Evolutionary conservation across 1,140 invertebrate genomes (phyloP), one percentile per base, ranked within the genome.

Genomic region (Plutomurus gul): DNA sequence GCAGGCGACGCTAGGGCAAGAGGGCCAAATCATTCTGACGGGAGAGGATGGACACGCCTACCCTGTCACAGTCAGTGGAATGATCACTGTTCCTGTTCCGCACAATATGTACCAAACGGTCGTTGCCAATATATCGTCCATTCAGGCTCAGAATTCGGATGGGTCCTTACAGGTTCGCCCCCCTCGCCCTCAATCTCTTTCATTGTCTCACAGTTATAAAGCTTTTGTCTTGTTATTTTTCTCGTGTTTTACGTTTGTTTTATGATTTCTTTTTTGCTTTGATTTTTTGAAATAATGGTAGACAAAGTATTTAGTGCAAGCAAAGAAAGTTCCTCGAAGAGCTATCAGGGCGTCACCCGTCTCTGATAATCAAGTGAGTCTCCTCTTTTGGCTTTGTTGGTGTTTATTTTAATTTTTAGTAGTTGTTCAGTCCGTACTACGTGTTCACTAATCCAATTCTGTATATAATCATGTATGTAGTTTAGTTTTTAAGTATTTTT

Each of bases 81-180:
- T 98, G 87, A 96, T 98, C 84, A 96, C 95, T 43, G 94, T 98
- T 79, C 96, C 96, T 60, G 95, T 98, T 13, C 94, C 95, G 27
- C 93, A 94, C 40, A 95, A 94, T 76, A 96, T 98, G 93, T 98
- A 98, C 88, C 96, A 98, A 87, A 95, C 95, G 46, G 95, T 98
- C 88, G 94, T 97, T 84, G 94, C 95, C 27, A 96, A 95, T 86
- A 95, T 97, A 85, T 93, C 95, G 86, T 90, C 92, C 84, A 88
- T 94, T 72, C 92, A 93, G 84, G 88, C 89, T n/a, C 90, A 90
- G 84, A 91, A 91, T 84, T 91, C 93, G 83, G 92, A 92, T 75
- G 80, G 82, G 30, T 92, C 92, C 27, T 92, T 95, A 84, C 89
- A 90, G 86, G 94, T 94, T 83, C 30, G 77, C 11, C 13, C 47